Conservation (phyloP, 2,888 invertebrate genomes). For the Megaustenia siamemsis region DNA sequence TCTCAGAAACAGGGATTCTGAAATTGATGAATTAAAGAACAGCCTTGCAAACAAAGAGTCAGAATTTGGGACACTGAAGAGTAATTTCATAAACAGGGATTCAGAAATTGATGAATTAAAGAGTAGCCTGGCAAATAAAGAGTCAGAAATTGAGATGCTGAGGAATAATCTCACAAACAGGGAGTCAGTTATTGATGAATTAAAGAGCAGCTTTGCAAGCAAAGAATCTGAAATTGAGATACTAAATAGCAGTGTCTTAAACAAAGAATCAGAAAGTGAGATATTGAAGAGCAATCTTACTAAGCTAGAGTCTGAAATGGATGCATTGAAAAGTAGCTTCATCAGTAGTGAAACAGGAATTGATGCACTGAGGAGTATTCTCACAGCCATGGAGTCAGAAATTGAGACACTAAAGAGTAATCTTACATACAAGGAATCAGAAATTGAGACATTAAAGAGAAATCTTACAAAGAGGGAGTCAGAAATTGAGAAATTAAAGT, state of each 20-base stretch:
- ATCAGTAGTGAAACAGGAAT: background rate
- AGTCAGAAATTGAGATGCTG: background rate
- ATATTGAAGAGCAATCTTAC: background rate
- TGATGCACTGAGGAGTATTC: constrained; percentile 5
- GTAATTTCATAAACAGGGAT: background rate
- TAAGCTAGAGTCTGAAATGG: background rate
- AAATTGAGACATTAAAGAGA: background rate
- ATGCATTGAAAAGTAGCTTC: background rate
- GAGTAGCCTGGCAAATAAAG: background rate
- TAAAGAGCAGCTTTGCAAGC: background rate
- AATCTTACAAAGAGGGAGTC: background rate
- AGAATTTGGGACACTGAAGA: constrained; percentile 55
- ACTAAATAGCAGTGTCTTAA: background rate
- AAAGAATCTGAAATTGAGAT: constrained; percentile 4
- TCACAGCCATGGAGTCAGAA: constrained; percentile 12
- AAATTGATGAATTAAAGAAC: constrained; percentile 54
- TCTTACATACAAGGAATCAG: background rate
- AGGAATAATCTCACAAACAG: constrained; percentile 4
- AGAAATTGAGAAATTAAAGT: background rate
- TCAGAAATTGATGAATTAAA: background rate
- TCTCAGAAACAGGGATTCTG: constrained; percentile 46
- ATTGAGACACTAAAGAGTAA: background rate
- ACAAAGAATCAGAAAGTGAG: constrained; percentile 1
- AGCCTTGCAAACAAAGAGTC: constrained; percentile 22
- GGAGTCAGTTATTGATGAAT: constrained; percentile 4